These are phyloP conservation scores for Gobius niger DNA, from an alignment of 2,113 vertebrate species.

Conservation along the genomic window DNA sequence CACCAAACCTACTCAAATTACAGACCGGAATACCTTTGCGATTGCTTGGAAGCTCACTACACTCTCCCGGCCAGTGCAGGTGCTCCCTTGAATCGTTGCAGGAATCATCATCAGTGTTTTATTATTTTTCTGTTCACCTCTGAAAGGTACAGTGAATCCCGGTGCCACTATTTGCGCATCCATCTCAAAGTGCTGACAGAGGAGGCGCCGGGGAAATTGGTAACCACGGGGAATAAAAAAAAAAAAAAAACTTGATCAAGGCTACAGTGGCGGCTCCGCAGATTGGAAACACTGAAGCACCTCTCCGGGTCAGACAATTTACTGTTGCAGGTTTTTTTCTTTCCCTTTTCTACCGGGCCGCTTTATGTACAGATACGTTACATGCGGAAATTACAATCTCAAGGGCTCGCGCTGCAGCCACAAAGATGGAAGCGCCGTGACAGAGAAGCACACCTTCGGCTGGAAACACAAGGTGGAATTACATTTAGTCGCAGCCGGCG, in stretches of 20 bases:
- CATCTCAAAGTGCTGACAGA: slow-evolving; percentile 27
- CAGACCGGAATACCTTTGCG: too few species aligned
- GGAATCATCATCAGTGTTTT: background rate
- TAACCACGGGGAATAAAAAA: slow-evolving; percentile 59
- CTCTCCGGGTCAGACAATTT: slow-evolving; percentile 29
- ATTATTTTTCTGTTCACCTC: background rate
- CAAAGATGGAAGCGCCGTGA: background rate
- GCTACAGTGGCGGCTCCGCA: slow-evolving; percentile 22
- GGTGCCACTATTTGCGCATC: slow-evolving; percentile 20
- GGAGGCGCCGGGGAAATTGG: slow-evolving; percentile 29
- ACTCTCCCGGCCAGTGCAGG: too few species aligned
- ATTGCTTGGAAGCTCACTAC: too few species aligned
- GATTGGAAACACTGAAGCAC: slow-evolving; percentile 50
- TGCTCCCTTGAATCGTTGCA: background rate
- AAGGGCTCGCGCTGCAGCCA: background rate
- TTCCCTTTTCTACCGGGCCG: background rate
- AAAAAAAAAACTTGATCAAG: slow-evolving; percentile 46
- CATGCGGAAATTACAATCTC: slow-evolving; percentile 9
- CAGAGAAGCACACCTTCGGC: background rate
- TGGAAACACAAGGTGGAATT: background rate
- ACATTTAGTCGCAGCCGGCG: background rate
- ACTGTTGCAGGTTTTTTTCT: slow-evolving; percentile 3
- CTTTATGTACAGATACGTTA: slow-evolving; percentile 11
- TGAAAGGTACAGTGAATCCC: background rate
- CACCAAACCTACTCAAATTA: too few species aligned